Base-by-base conservation (phyloP, 2,888 invertebrate genomes). In the Piscicola geometra region DNA sequence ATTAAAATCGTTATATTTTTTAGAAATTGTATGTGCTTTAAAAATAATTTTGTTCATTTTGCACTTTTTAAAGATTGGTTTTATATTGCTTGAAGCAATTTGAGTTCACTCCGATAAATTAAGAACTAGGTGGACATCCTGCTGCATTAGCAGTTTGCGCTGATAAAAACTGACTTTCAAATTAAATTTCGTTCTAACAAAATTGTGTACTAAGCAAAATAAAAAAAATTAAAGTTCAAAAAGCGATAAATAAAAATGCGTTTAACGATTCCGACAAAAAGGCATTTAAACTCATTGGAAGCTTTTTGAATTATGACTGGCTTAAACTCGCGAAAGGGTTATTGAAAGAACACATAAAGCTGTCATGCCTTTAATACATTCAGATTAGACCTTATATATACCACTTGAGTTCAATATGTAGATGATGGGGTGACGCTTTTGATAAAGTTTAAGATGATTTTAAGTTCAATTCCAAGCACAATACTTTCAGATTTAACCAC, bases 231-330 rank as follows among this genome's bases (percentile, higher is more conserved):
- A 56, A 41, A 41, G 9, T 41, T 41, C 41, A 41, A 41, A 41
- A 41, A 5, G 15, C 5, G 15, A 41, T 41, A 9, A 41, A 41
- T 9, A 41, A 41, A 41, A 41, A 41, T 41, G 15, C 41, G 15
- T 5, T 5, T 15, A 41, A 41, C 5, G n/a, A 18, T 21, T 5
- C 60, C 25, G 25, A 25, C 5, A 25, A 56, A 56, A 56, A 56
- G 60, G 15, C 3, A 56, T 56, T 56, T 5, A 56, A 56, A 56
- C n/a, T 56, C 60, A 56, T 56, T 56, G 60, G n/a, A 56, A 56
- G 5, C n/a, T 56, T 25, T 56, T 9, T 25, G 60, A 56, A n/a
- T 56, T 56, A 56, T 56, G 25, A n/a, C 3, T 9, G 12, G 9
- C n/a, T 21, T 9, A 3, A 18, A n/a, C 21, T 18, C n/a, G 9